These are phyloP conservation scores for Noctua comes DNA, from an alignment of 2,888 invertebrate species.

Conservation along the genomic window DNA sequence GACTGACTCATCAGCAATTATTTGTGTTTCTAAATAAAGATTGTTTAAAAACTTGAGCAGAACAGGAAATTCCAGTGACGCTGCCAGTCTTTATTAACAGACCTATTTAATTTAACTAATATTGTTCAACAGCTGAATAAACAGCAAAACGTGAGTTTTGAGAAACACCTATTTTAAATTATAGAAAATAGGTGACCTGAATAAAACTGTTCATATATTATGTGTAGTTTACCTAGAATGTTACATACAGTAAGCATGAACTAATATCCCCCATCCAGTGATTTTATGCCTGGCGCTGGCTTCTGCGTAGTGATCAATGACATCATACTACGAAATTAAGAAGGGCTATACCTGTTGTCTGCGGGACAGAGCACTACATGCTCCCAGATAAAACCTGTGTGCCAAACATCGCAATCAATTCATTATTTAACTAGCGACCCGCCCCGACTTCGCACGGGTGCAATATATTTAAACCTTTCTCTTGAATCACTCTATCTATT, in stretches of 20 bases:
- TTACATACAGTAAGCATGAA: neutral
- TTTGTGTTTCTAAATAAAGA: slow-evolving; percentile 32
- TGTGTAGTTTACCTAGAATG: neutral
- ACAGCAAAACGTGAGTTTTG: slow-evolving; percentile 21
- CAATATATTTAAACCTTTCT: no score
- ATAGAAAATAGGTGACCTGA: slow-evolving; percentile 33
- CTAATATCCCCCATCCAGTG: neutral
- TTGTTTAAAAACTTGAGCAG: slow-evolving; percentile 45
- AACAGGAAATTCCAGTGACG: slow-evolving; percentile 63
- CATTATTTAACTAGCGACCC: no score
- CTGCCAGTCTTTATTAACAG: slow-evolving; percentile 13
- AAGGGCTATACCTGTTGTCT: neutral
- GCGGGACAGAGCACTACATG: neutral
- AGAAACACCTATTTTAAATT: slow-evolving; percentile 26
- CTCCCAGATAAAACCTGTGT: neutral
- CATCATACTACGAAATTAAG: neutral
- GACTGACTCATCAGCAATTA: slow-evolving; percentile 33
- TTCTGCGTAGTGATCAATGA: neutral
- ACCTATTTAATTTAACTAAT: slow-evolving; percentile 37
- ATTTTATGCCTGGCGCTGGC: neutral
- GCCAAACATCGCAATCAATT: neutral
- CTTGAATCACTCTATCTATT: no score
- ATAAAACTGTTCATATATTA: neutral
- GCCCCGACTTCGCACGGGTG: no score
- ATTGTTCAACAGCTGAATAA: slow-evolving; percentile 50